A percentile compares a stretch with the other conserved stretches of the same genome.
Conservation (phyloP, 2,888 invertebrate species). For the Rutpela maculata region DNA sequence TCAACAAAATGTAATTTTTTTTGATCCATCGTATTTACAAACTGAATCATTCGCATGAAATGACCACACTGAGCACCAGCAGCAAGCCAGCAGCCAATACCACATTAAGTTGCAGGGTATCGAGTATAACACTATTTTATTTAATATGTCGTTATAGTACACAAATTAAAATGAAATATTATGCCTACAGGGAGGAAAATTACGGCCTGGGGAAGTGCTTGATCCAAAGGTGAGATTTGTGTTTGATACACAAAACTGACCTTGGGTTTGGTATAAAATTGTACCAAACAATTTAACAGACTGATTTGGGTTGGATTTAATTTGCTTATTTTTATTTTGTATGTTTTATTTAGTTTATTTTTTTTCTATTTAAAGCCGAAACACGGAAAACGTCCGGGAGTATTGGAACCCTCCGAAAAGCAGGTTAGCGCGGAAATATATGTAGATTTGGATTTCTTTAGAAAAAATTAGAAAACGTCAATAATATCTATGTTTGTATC, state of each 20-base stretch:
- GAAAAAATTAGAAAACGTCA: constrained; percentile 58
- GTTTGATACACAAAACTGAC: constrained; percentile 75
- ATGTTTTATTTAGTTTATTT: constrained; percentile 66
- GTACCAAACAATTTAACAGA: constrained; percentile 59
- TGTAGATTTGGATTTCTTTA: constrained; percentile 56
- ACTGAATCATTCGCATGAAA: constrained; percentile 50
- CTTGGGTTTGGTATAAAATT: constrained; percentile 66
- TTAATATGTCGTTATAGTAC: constrained; percentile 2
- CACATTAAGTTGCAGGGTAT: constrained; percentile 46
- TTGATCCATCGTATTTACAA: not conserved
- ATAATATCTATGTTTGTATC: constrained; percentile 71
- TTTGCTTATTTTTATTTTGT: constrained; percentile 58
- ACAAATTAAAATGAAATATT: constrained; percentile 58
- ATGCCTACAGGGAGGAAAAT: constrained; percentile 82
- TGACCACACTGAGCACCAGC: constrained; percentile 55
- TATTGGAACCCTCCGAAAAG: constrained; percentile 78
- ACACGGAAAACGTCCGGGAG: constrained; percentile 84
- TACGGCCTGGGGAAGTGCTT: constrained; percentile 87
- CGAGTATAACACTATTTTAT: constrained; percentile 55
- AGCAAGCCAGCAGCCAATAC: constrained; percentile 57
- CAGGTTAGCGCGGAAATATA: constrained; percentile 79
- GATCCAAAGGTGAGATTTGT: constrained; percentile 86
- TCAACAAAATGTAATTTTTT: not conserved
- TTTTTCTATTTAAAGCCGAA: constrained; percentile 81
- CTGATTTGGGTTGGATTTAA: constrained; percentile 55